These are phyloP conservation scores for Hydropsyche tenuis DNA, from an alignment of 1,140 invertebrate species.

Conservation along the genomic window DNA sequence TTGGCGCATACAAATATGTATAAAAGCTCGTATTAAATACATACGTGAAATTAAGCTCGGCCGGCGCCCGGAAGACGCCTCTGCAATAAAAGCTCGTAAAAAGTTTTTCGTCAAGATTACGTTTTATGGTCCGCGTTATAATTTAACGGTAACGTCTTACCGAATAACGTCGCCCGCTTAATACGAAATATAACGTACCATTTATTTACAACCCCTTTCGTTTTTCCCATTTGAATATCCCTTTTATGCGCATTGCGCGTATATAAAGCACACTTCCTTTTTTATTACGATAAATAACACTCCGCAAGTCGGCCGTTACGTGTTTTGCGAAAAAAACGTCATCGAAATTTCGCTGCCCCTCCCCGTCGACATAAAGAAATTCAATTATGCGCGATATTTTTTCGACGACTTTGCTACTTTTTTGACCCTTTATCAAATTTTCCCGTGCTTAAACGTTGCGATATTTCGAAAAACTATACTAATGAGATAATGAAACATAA, in stretches of 20 bases:
- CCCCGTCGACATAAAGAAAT: conserved; percentile 1
- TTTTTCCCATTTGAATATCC: conserved; percentile 15
- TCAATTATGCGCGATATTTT: conserved; percentile 15
- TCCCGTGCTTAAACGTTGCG: neutral
- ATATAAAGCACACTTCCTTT: conserved; percentile 4
- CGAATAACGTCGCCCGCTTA: conserved; percentile 22
- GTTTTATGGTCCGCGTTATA: conserved; percentile 8
- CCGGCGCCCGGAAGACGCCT: conserved; percentile 18
- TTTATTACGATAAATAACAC: conserved; percentile 29
- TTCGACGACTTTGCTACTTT: neutral
- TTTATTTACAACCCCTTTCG: conserved; percentile 16
- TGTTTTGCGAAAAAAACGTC: neutral
- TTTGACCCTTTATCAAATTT: neutral
- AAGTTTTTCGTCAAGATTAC: conserved; percentile 26
- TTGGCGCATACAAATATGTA: neutral
- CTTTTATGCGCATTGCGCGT: conserved; percentile 4
- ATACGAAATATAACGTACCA: conserved; percentile 19
- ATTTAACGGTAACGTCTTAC: conserved; percentile 22
- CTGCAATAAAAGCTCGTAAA: conserved; percentile 36
- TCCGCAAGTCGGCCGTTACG: conserved; percentile 12
- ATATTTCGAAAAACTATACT: neutral
- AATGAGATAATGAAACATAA: conserved; percentile 8
- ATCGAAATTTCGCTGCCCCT: neutral
- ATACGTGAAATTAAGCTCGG: neutral
- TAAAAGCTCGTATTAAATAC: neutral